phyloP scores from a whole-genome alignment of 2,888 invertebrate species.

The Antitype chi region DNA sequence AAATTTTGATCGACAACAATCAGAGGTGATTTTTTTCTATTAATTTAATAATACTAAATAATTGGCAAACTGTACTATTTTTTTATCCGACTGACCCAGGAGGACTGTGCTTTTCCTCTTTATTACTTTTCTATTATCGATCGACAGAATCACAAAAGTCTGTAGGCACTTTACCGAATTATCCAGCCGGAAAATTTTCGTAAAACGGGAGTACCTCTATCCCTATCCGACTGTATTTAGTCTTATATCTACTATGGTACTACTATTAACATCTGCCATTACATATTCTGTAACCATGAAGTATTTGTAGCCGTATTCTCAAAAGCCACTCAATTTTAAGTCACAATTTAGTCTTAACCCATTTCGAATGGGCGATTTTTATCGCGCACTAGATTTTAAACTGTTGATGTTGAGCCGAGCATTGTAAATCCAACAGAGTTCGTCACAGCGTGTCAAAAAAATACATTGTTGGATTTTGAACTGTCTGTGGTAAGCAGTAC shows the following conservation, averaged over 20 bases:
- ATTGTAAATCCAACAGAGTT: no score
- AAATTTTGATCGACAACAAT: not conserved
- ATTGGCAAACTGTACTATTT: not conserved
- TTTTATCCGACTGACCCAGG: not conserved
- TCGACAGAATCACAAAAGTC: not conserved
- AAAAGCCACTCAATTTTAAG: not conserved
- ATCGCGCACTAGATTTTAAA: not conserved
- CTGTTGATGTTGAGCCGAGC: not conserved
- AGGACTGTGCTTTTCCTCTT: not conserved
- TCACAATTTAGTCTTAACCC: not conserved
- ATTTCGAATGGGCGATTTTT: not conserved
- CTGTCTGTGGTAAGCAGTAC: not conserved
- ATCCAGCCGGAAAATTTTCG: not conserved
- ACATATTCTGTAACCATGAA: constrained; percentile 19
- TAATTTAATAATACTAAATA: no score
- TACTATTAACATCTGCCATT: constrained; percentile 27
- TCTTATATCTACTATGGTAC: constrained; percentile 19
- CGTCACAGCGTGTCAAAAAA: not conserved
- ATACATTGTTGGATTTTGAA: not conserved
- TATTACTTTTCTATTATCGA: not conserved
- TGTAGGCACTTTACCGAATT: no score
- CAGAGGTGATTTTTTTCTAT: no score
- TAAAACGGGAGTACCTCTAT: constrained; percentile 25
- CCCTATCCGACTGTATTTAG: constrained; percentile 36
- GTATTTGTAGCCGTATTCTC: constrained; percentile 29